phyloP scores from a whole-genome alignment of 2,888 invertebrate genomes.

The Leucophora obtusa region DNA sequence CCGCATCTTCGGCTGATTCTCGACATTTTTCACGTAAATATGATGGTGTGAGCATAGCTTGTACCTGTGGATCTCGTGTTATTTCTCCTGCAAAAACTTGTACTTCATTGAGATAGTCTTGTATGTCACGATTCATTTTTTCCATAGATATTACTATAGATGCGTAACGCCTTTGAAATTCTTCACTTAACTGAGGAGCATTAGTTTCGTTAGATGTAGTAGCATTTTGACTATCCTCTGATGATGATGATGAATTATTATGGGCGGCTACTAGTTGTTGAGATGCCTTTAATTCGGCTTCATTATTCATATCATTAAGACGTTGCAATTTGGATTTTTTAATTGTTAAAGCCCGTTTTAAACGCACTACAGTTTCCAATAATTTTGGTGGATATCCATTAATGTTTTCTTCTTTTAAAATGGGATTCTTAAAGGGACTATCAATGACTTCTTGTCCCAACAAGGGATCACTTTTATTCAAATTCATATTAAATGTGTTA shows the following conservation, averaged over 20 bases:
- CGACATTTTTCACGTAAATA: constrained; percentile 92
- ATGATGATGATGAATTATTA: constrained; percentile 68
- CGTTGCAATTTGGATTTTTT: constrained; percentile 90
- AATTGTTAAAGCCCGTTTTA: constrained; percentile 90
- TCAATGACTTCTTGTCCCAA: constrained; percentile 80
- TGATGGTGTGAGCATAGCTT: constrained; percentile 92
- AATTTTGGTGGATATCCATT: constrained; percentile 92
- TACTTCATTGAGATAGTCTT: constrained; percentile 90
- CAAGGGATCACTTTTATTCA: constrained; percentile 85
- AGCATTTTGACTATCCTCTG: constrained; percentile 65
- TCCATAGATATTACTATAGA: constrained; percentile 92
- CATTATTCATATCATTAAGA: constrained; percentile 91
- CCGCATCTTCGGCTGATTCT: constrained; percentile 90
- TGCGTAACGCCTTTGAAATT: constrained; percentile 95
- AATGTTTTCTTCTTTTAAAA: constrained; percentile 78
- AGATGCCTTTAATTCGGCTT: constrained; percentile 89
- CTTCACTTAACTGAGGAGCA: constrained; percentile 81
- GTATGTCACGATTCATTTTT: constrained; percentile 92
- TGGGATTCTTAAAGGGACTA: constrained; percentile 79
- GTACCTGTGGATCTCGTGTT: constrained; percentile 91
- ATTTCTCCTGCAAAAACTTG: constrained; percentile 91
- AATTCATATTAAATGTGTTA: constrained; percentile 71
- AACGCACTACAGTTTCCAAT: constrained; percentile 90
- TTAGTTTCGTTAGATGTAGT: constrained; percentile 28
- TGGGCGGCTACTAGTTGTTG: constrained; percentile 63